Evolutionary conservation across 2,888 invertebrate species (phyloP), one percentile per base, ranked within the genome.

Genomic region (Athrips mouffetella): DNA sequence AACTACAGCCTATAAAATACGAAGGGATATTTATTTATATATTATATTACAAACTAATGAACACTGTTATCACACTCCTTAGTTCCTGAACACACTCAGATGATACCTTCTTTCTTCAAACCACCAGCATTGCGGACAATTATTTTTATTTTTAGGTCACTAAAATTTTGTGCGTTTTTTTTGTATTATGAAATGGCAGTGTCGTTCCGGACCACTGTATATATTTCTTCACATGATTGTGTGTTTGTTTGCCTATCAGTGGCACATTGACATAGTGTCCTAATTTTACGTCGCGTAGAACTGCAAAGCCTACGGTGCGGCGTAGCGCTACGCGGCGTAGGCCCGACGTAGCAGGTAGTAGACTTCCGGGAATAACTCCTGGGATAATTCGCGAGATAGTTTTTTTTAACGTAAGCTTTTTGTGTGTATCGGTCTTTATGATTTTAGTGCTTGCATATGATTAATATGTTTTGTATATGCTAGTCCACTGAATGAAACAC

Each of bases 301-400:
- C 81, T 84, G 81, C 70, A 68, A 75, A 80, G 84, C 83, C 85
- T 86, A 86, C 84, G 81, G 72, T 21, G 64, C 35, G 63, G 62
- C 79, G 78, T 78, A 80, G 80, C 73, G 76, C 79, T 81, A 81
- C 79, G 64, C 66, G 65, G 66, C 73, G 73, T 67, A 68, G 73
- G 65, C 60, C 59, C 60, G 59, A 42, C 58, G 73, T 60, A 59
- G 49, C 15, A 15, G 25, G 27, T 41, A 16, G 25, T 58, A 57
- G 68, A 71, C 82, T 83, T 84, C 84, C 83, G 79, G 56, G 73
- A 73, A 65, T 51, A 35, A 33, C 53, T 78, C 80, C 33, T 1
- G 53, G 50, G 83, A 82, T 76, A 58, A 53, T 10, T 73, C 73
- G 50, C 30, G 45, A 48, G 71, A 67, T 70, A 50, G 18, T 33